Conservation (phyloP, 2,888 invertebrate species). For the Odontomyia ornata region DNA sequence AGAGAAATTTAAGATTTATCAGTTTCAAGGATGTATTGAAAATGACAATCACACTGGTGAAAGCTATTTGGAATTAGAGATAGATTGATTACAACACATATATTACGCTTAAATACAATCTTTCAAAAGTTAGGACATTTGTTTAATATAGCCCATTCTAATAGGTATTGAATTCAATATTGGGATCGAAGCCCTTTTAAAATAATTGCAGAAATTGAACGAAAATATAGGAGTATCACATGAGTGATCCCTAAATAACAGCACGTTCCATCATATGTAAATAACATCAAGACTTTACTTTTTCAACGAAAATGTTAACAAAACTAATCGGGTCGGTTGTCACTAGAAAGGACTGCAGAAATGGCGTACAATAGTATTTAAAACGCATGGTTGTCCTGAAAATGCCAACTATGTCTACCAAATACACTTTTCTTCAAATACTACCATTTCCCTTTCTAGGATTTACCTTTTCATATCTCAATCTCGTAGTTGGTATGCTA, state of each 20-base stretch:
- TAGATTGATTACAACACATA: too few species aligned
- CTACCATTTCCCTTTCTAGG: too few species aligned
- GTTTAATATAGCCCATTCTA: too few species aligned
- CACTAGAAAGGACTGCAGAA: not conserved
- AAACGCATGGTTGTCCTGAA: constrained; percentile 30
- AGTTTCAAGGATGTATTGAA: not conserved
- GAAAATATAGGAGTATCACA: too few species aligned
- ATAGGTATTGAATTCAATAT: too few species aligned
- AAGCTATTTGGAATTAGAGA: not conserved
- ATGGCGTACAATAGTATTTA: constrained; percentile 32
- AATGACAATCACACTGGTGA: not conserved
- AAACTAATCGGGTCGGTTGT: not conserved
- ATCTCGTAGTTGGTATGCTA: too few species aligned
- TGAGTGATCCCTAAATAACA: constrained; percentile 24
- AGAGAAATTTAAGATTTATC: not conserved
- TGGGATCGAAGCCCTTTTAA: too few species aligned
- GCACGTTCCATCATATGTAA: constrained; percentile 36
- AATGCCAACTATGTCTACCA: constrained; percentile 23
- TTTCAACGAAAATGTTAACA: not conserved
- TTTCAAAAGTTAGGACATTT: too few species aligned
- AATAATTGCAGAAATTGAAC: too few species aligned
- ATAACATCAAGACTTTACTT: not conserved
- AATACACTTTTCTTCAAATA: not conserved
- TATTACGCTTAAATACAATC: too few species aligned
- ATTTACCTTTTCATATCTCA: too few species aligned